Base-by-base conservation (phyloP, 37 sponge, comb jelly and placozoan genomes). In the Ianthella basta region DNA sequence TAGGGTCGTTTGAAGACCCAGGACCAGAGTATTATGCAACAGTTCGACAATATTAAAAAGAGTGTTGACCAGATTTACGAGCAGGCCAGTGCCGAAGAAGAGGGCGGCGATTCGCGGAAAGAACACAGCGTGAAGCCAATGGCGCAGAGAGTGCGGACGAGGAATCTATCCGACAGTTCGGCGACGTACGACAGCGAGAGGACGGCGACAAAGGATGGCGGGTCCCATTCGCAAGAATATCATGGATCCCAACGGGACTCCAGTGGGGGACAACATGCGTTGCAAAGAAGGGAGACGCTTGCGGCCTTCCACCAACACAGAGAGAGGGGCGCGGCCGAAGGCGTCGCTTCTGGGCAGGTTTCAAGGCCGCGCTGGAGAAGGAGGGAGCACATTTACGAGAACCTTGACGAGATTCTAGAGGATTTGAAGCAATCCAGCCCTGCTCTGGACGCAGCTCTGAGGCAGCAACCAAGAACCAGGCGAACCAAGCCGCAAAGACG, bases 321-420 rank as follows among this genome's bases (percentile, higher is more conserved):
- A 23, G 24, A 75, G 37, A 75, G 20, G 54, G 27, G 14, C 64
- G 64, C 24, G 10, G 78, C 44, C 12, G 50, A 3, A 44, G 50
- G 50, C 50, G 8, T 3, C 50, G 50, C 50, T 8, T 3, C 14
- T 19, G 78, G 24, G 15, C 78, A 75, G 53, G 15, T 44, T 23
- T 41, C 54, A 19, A 44, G 40, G 53, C 53, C 78, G 25, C 38
- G 40, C 23, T 75, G 78, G 78, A 40, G 78, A 13, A 82, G 36
- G 32, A 82, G 34, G 41, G 82, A 82, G 40, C 82, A 82, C 66
- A 82, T 82, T 82, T 82, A 82, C 40, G 82, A 82, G 39, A 60
- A 67, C 21, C 29, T 82, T 54, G 82, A 82, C 82, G 65, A 82
- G 16, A 44, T 82, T 32, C 3, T 82, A 1, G 65, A 32, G 0